Percentiles rank a stretch among this genome's conserved stretches.
phyloP scores from a whole-genome alignment of 2,113 vertebrate genomes.

The Mastomys coucha region DNA sequence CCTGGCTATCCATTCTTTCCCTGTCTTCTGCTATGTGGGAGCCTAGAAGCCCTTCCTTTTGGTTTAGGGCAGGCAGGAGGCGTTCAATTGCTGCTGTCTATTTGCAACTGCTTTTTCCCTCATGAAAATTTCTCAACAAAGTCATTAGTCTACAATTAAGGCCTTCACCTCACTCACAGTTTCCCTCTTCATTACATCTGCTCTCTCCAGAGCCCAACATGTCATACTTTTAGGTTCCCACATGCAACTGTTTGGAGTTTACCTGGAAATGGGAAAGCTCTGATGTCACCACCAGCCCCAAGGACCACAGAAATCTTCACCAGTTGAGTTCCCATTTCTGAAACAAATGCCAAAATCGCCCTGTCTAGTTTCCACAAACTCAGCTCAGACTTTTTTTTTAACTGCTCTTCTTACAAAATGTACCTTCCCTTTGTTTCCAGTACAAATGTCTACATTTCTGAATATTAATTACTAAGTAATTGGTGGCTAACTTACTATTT shows the following conservation, averaged over 20 bases:
- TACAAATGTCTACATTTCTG: conserved; percentile 48
- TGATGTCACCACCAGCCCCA: conserved; percentile 85
- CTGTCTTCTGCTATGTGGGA: neutral
- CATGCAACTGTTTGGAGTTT: conserved; percentile 82
- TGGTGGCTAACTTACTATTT: conserved; percentile 63
- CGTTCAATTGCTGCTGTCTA: conserved; percentile 37
- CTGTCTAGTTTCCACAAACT: conserved; percentile 84
- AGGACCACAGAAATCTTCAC: conserved; percentile 86
- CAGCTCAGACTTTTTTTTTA: conserved; percentile 72
- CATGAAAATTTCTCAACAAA: conserved; percentile 45
- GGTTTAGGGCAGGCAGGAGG: neutral
- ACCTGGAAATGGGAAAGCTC: conserved; percentile 84
- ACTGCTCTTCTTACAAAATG: conserved; percentile 67
- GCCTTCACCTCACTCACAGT: conserved; percentile 55
- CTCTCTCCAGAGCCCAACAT: conserved; percentile 75
- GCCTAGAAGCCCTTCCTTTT: neutral
- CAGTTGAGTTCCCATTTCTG: conserved; percentile 85
- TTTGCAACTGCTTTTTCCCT: conserved; percentile 47
- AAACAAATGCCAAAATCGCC: conserved; percentile 86
- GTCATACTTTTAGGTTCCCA: conserved; percentile 75
- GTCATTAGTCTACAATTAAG: conserved; percentile 28
- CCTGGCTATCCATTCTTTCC: neutral
- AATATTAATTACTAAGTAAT: conserved; percentile 55
- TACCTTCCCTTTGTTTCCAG: conserved; percentile 52
- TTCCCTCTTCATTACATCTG: conserved; percentile 70